Percentiles rank a stretch among this genome's conserved stretches.
Evolutionary conservation across 2,113 vertebrate species (phyloP).

Genomic region (Leiothrix lutea): DNA sequence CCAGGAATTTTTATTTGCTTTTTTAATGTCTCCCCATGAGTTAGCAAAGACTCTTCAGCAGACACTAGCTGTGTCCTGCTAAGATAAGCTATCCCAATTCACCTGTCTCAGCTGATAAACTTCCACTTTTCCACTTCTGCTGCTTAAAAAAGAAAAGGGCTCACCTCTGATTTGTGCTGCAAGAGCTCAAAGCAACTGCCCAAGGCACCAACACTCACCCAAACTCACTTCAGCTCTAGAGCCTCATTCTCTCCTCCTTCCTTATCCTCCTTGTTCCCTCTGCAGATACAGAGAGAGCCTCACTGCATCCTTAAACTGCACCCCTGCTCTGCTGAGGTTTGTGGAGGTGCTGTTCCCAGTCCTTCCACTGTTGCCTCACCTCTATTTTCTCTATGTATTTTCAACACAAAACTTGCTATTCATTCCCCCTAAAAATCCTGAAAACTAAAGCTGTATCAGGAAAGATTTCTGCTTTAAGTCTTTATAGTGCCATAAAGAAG

Average conservation of each 20-base stretch:
- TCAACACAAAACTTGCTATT: background rate
- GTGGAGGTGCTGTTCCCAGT: background rate
- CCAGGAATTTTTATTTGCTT: background rate
- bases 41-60: background rate
- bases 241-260: background rate
- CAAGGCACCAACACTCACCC: background rate
- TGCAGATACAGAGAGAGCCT: background rate
- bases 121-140: background rate
- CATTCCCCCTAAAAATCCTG: background rate
- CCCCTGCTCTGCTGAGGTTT: background rate
- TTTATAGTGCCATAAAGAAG: background rate
- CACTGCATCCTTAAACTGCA: background rate
- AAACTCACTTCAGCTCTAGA: background rate
- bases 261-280: background rate
- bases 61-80: background rate
- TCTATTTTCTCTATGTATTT: background rate
- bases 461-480: background rate
- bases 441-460: background rate
- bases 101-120: slow-evolving; percentile 4
- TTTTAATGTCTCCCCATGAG: background rate
- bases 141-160: background rate
- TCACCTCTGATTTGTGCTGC: background rate
- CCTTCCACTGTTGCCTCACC: background rate
- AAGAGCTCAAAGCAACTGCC: background rate
- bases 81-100: background rate